Conservation (phyloP, 2,113 vertebrate species). For the Zootoca vivipara region DNA sequence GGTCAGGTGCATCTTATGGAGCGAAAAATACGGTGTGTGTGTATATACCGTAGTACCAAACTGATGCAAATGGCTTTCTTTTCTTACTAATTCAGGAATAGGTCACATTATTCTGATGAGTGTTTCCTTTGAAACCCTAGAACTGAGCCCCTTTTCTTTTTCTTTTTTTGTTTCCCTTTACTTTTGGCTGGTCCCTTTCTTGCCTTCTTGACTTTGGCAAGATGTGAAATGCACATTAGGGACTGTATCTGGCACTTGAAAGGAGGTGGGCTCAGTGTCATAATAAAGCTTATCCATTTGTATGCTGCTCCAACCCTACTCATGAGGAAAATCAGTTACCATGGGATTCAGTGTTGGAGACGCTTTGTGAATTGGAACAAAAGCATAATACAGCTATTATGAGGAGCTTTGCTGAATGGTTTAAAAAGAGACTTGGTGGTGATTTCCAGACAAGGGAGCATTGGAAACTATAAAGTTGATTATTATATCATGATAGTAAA, state of each 20-base stretch:
- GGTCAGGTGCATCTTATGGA: too few species aligned
- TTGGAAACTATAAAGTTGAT: constrained; percentile 33
- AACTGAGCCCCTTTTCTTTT: not conserved
- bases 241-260: constrained; percentile 1
- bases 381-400: constrained; percentile 23
- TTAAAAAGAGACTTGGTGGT: constrained; percentile 30
- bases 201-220: not conserved
- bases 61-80: not conserved
- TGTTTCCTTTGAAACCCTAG: constrained; percentile 2
- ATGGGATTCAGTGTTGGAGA: constrained; percentile 11
- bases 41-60: not conserved
- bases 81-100: not conserved
- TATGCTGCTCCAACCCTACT: constrained; percentile 9
- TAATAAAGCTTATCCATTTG: constrained; percentile 19
- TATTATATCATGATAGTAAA: not conserved
- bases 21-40: too few species aligned
- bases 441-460: constrained; percentile 19
- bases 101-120: not conserved
- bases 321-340: constrained; percentile 36
- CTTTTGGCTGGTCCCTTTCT: not conserved
- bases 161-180: not conserved
- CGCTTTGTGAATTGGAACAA: constrained; percentile 39
- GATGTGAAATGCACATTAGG: not conserved
- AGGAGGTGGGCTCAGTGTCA: not conserved
- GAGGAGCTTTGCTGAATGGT: constrained; percentile 24